These are phyloP conservation scores for Archips xylosteana DNA, from an alignment of 2,888 invertebrate species.

Conservation along the genomic window DNA sequence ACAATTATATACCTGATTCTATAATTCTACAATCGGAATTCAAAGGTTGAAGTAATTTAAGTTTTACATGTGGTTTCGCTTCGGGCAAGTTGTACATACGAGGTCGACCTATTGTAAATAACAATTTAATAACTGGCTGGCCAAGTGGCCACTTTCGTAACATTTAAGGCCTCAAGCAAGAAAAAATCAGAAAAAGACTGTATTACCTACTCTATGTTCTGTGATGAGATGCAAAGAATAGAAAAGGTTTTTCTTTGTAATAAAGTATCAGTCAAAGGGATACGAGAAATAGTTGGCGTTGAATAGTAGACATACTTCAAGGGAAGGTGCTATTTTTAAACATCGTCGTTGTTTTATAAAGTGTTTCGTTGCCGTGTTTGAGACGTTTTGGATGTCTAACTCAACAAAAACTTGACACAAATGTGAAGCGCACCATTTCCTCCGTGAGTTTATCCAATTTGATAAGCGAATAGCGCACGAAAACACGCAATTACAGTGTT, in stretches of 20 bases:
- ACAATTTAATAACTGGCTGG: constrained; percentile 29
- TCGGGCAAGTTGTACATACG: constrained; percentile 31
- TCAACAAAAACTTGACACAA: constrained; percentile 12
- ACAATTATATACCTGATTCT: constrained; percentile 1
- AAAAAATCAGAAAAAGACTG: too few species aligned
- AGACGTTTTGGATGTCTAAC: not conserved
- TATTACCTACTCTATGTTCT: too few species aligned
- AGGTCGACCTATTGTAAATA: constrained; percentile 32
- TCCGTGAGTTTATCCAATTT: constrained; percentile 19
- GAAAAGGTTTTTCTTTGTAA: not conserved
- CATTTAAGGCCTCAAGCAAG: not conserved
- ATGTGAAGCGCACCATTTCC: constrained; percentile 21
- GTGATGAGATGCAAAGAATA: too few species aligned
- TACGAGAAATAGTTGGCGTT: not conserved
- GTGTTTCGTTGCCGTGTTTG: not conserved
- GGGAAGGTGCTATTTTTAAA: not conserved
- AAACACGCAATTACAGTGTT: constrained; percentile 21
- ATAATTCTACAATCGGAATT: constrained; percentile 8
- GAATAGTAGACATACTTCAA: not conserved
- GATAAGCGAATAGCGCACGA: constrained; percentile 21
- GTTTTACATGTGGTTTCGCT: constrained; percentile 23
- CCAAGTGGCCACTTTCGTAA: constrained; percentile 25
- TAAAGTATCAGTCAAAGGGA: not conserved
- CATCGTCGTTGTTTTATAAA: not conserved
- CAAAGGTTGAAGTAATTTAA: constrained; percentile 13